Conservation (phyloP, 2,888 invertebrate genomes). For the Vandiemenella viatica region DNA sequence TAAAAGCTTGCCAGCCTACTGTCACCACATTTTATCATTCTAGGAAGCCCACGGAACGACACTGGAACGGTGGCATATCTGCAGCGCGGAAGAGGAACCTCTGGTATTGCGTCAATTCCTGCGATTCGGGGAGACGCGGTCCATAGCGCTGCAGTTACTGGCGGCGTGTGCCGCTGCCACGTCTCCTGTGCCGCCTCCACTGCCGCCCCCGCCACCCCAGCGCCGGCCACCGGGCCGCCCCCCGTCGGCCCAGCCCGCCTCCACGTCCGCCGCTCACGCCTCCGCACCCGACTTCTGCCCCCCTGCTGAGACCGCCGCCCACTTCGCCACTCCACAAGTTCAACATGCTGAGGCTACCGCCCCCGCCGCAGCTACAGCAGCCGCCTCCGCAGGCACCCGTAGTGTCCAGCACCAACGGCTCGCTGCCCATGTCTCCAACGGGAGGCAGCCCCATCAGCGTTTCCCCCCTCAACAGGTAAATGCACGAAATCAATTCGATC, state of each 20-base stretch:
- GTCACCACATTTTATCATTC: too few relatives aligned
- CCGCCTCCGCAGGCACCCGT: too few relatives aligned
- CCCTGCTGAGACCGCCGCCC: conserved; percentile 32
- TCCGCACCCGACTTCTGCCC: conserved; percentile 28
- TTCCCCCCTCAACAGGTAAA: conserved; percentile 72
- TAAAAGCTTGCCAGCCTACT: too few relatives aligned
- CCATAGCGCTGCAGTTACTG: conserved; percentile 53
- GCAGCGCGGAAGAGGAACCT: conserved; percentile 77
- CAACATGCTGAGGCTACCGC: conserved; percentile 33
- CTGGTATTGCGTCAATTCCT: conserved; percentile 84
- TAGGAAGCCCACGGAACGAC: conserved; percentile 72
- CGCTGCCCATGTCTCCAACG: conserved; percentile 43
- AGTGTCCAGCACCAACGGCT: conserved; percentile 33
- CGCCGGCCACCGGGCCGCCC: conserved; percentile 27
- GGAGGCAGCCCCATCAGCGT: conserved; percentile 46
- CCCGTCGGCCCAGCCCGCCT: conserved; percentile 20
- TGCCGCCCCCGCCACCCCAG: conserved; percentile 24
- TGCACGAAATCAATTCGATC: too few relatives aligned
- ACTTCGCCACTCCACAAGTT: conserved; percentile 30
- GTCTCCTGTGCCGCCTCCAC: conserved; percentile 18
- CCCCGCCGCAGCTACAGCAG: too few relatives aligned
- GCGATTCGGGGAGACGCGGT: conserved; percentile 76
- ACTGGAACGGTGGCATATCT: conserved; percentile 79
- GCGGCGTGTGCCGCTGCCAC: conserved; percentile 24
- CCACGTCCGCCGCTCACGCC: conserved; percentile 31